These are phyloP conservation scores for Keiferia lycopersicella DNA, from an alignment of 2,888 invertebrate genomes.

Conservation along the genomic window DNA sequence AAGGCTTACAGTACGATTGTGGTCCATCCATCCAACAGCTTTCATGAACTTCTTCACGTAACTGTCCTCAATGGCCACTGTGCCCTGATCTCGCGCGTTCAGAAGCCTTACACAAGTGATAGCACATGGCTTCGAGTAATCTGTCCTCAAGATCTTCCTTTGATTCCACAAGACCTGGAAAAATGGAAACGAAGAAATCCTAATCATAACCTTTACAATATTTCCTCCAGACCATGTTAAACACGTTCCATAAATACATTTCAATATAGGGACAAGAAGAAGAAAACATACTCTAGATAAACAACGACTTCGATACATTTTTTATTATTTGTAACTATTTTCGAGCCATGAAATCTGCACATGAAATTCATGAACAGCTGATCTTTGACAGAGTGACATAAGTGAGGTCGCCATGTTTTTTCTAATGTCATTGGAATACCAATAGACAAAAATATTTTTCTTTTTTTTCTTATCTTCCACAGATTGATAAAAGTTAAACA, in stretches of 20 bases:
- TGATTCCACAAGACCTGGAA: conserved; percentile 48
- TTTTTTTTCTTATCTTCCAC: not conserved
- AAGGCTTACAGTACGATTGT: conserved; percentile 75
- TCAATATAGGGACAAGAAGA: not conserved
- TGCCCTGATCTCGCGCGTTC: conserved; percentile 50
- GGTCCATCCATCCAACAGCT: conserved; percentile 82
- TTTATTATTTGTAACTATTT: not conserved
- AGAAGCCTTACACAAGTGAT: conserved; percentile 24
- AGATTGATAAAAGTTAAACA: not conserved
- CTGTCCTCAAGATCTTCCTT: conserved; percentile 34
- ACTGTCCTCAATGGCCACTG: conserved; percentile 66
- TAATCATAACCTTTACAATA: not conserved
- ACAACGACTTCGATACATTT: conserved; percentile 46
- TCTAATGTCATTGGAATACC: not conserved
- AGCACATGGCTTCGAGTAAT: conserved; percentile 50
- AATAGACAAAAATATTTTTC: not conserved
- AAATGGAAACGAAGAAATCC: conserved; percentile 16
- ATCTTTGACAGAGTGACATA: not conserved
- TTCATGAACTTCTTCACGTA: conserved; percentile 82
- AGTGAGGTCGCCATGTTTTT: not conserved
- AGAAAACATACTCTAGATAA: conserved; percentile 44
- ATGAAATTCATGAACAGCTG: not conserved
- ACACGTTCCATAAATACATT: not conserved
- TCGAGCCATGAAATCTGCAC: conserved; percentile 5
- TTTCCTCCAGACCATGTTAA: not conserved